phyloP scores from a whole-genome alignment of 2,888 invertebrate species.

The Panopea generosa region DNA sequence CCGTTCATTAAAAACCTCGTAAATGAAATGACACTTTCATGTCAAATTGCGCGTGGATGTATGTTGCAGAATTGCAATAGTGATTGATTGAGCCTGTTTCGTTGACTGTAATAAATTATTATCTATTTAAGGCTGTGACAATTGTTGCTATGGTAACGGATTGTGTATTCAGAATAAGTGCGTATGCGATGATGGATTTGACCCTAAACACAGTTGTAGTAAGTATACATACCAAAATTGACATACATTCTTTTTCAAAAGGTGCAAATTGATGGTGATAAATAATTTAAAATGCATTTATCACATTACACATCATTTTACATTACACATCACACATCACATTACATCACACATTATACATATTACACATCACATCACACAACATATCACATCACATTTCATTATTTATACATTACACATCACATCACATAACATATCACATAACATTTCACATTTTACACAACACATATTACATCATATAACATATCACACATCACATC shows the following conservation, averaged over 20 bases:
- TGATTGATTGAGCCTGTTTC: too few relatives aligned
- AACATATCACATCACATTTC: not conserved
- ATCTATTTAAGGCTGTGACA: slow-evolving; percentile 29
- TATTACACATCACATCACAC: too few relatives aligned
- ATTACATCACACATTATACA: not conserved
- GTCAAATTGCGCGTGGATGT: too few relatives aligned
- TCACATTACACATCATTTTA: not conserved
- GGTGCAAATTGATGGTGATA: not conserved
- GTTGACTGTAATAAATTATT: too few relatives aligned
- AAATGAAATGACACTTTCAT: too few relatives aligned
- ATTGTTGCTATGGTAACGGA: slow-evolving; percentile 52
- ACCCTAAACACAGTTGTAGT: slow-evolving; percentile 33
- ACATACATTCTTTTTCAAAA: not conserved
- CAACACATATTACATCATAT: not conserved
- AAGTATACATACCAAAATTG: slow-evolving; percentile 9
- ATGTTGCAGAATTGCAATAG: too few relatives aligned
- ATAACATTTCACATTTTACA: not conserved
- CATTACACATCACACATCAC: not conserved
- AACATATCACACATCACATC: too few relatives aligned
- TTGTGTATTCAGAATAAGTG: slow-evolving; percentile 34
- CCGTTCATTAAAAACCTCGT: too few relatives aligned
- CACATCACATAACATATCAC: not conserved
- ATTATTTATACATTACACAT: not conserved
- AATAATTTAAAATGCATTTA: not conserved
- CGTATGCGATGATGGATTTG: slow-evolving; percentile 27